Percentiles rank a stretch among this genome's conserved stretches.
These are phyloP conservation scores for Halesus radiatus DNA, from an alignment of 1,140 invertebrate genomes.

Conservation along the genomic window DNA sequence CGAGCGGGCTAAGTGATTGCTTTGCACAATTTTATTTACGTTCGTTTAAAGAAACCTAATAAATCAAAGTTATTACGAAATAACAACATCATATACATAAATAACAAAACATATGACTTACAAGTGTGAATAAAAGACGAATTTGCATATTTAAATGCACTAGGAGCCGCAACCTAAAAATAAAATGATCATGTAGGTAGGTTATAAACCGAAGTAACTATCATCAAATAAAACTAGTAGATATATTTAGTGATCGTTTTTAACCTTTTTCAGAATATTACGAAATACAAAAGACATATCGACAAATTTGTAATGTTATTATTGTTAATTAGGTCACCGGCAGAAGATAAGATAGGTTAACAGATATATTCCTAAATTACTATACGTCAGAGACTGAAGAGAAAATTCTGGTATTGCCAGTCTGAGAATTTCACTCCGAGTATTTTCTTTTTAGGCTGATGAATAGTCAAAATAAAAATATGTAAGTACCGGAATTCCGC, in stretches of 20 bases:
- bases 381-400: conserved; percentile 4
- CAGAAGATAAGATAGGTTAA: not conserved
- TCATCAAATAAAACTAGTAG: not conserved
- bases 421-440: not conserved
- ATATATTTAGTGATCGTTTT: not conserved
- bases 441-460: no score
- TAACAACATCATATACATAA: no score
- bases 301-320: not conserved
- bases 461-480: no score
- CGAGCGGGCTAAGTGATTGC: no score
- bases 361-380: no score
- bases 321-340: not conserved
- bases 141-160: not conserved
- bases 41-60: no score
- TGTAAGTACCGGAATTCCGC: no score
- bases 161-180: conserved; percentile 19
- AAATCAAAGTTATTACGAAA: no score
- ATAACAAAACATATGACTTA: not conserved
- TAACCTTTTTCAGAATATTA: conserved; percentile 20
- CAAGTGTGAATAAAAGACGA: conserved; percentile 31
- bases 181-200: not conserved
- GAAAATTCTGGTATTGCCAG: not conserved
- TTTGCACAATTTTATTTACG: no score
- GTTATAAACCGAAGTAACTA: not conserved
- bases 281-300: conserved; percentile 30